Conservation (phyloP, 2,113 vertebrate genomes). For the Australoheros scitulus region DNA sequence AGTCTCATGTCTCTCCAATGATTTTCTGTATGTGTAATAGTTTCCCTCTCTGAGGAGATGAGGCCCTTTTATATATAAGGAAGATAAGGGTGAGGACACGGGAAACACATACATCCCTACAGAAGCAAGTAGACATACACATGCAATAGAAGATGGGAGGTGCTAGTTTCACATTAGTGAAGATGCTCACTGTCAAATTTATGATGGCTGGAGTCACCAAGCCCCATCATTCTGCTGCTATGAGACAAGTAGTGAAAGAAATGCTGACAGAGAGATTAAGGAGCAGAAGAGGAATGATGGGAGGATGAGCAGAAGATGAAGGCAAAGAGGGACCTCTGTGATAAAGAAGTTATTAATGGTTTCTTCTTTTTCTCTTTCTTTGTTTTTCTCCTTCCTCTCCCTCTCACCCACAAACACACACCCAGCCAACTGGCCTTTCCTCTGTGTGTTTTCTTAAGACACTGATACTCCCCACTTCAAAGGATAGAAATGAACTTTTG, state of each 20-base stretch:
- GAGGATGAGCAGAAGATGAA: slow-evolving; percentile 63
- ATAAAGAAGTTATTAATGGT: slow-evolving; percentile 72
- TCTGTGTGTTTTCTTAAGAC: slow-evolving; percentile 72
- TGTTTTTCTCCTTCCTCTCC: slow-evolving; percentile 17
- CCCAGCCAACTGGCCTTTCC: slow-evolving; percentile 45
- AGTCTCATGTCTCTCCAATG: not conserved
- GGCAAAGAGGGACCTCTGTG: slow-evolving; percentile 49
- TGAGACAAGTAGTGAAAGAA: slow-evolving; percentile 74
- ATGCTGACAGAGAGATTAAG: slow-evolving; percentile 30
- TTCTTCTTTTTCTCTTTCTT: slow-evolving; percentile 45
- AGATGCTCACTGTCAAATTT: slow-evolving; percentile 65
- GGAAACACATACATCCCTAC: not conserved
- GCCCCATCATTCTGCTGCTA: slow-evolving; percentile 67
- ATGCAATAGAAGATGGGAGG: slow-evolving; percentile 3
- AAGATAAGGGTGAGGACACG: slow-evolving; percentile 56
- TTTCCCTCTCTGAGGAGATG: slow-evolving; percentile 14
- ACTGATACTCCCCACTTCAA: slow-evolving; percentile 74
- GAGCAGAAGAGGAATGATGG: slow-evolving; percentile 46
- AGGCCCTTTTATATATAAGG: slow-evolving; percentile 22
- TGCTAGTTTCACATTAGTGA: slow-evolving; percentile 46
- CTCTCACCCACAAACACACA: slow-evolving; percentile 22
- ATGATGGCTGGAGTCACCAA: slow-evolving; percentile 61
- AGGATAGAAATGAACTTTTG: slow-evolving; percentile 64
- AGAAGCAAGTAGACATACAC: not conserved
- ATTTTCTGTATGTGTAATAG: slow-evolving; percentile 18